phyloP scores from a whole-genome alignment of 2,113 vertebrate genomes.

The Cyprichromis sp. region DNA sequence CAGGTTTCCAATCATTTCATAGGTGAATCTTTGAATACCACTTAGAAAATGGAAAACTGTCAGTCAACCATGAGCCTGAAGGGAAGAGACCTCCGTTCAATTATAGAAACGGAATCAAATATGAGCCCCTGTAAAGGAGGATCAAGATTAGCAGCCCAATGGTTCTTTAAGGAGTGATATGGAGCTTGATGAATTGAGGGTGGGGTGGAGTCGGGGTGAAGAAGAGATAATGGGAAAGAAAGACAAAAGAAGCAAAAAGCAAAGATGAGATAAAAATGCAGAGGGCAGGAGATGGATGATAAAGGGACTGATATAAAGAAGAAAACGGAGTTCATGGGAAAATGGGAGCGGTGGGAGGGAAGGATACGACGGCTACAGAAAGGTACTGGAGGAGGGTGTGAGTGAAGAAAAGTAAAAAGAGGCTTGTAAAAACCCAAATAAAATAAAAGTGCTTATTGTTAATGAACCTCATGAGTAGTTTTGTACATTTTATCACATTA shows the following conservation, averaged over 20 bases:
- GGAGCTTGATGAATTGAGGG: conserved; percentile 8
- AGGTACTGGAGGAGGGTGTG: neutral
- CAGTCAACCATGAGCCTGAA: conserved; percentile 27
- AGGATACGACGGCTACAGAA: neutral
- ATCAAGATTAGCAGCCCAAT: conserved; percentile 27
- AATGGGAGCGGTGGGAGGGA: neutral
- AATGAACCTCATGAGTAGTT: neutral
- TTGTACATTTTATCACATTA: neutral
- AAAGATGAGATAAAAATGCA: neutral
- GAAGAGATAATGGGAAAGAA: neutral
- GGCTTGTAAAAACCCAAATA: neutral
- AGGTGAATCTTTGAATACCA: conserved; percentile 31
- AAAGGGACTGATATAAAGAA: neutral
- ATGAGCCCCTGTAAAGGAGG: conserved; percentile 22
- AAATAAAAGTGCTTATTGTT: neutral
- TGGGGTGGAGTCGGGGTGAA: neutral
- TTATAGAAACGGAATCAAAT: conserved; percentile 58
- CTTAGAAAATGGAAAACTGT: conserved; percentile 45
- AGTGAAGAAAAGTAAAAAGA: neutral
- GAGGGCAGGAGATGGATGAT: neutral
- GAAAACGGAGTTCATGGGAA: neutral
- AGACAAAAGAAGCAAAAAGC: neutral
- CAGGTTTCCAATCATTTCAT: conserved; percentile 31
- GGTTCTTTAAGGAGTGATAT: conserved; percentile 24
- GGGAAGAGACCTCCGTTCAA: conserved; percentile 5